Evolutionary conservation across 2,888 invertebrate species (phyloP), one percentile per base, ranked within the genome.

Genomic region (Choristoneura rosaceana): DNA sequence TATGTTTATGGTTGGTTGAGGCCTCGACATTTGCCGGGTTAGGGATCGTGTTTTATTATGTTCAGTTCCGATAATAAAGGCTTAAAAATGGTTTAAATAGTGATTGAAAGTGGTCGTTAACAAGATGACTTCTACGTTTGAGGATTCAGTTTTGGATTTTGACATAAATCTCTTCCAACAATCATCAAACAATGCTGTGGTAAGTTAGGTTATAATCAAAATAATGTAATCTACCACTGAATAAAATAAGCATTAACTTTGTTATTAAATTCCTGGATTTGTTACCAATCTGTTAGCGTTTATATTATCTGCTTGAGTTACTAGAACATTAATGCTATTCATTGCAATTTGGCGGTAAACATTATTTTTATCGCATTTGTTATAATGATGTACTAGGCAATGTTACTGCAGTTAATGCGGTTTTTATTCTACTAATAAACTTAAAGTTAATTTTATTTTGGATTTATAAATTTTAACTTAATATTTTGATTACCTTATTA

Each of bases 81-180:
- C 58, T 7, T 50, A 14, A 38, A 52, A 68, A 68, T 63, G 63
- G 63, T 34, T 43, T 14, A 64, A 25, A 52, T 17, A 60, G 64
- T 73, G 65, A 73, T n/a, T 52, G 59, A 10, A 50, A 50, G 17
- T 45, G 38, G 25, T 64, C n/a, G 34, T 58, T 34, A 66, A 62
- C 65, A 76, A 55, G 69, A 86, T 86, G 85, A 76, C 79, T 77
- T 75, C 79, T 62, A 65, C 75, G 15, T 82, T 76, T 73, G 81
- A 84, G 38, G 84, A 87, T 43, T 75, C 80, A 55, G 75, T 88
- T 61, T 78, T 86, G 2, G 84, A 88, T 76, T 91, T 91, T 83
- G 90, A 90, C 77, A 79, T 91, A 59, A 84, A 87, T 77, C 84
- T 84, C 73, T 79, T 90, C 14, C 81, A 82, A n/a, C 82, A 84